These are phyloP conservation scores for Digitonthophagus gazella DNA, from an alignment of 2,888 invertebrate genomes.

Conservation along the genomic window DNA sequence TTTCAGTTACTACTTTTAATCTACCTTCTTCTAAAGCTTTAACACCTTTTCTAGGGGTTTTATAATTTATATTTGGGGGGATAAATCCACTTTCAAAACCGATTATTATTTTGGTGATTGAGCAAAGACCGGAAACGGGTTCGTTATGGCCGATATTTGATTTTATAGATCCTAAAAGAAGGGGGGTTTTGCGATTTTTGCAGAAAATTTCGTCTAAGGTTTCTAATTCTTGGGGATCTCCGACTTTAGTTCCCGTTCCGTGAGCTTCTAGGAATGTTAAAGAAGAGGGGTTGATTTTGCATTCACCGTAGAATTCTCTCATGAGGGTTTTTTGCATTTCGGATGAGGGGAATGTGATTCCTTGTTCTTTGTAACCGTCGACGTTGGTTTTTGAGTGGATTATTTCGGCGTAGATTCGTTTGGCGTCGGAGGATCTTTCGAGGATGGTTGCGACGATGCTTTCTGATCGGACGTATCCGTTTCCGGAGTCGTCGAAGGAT, in stretches of 20 bases:
- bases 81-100: slow-evolving; percentile 78
- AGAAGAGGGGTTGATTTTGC: slow-evolving; percentile 65
- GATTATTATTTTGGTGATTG: slow-evolving; percentile 68
- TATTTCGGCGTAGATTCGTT: slow-evolving; percentile 55
- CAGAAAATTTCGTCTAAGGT: slow-evolving; percentile 81
- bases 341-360: slow-evolving; percentile 48
- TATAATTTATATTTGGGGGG: slow-evolving; percentile 83
- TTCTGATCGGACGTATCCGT: slow-evolving; percentile 84
- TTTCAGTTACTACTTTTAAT: slow-evolving; percentile 71
- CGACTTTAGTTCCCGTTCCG: slow-evolving; percentile 61
- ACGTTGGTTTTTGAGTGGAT: slow-evolving; percentile 46
- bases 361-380: slow-evolving; percentile 48
- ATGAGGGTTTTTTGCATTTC: slow-evolving; percentile 62
- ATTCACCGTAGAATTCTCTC: slow-evolving; percentile 65
- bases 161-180: slow-evolving; percentile 87
- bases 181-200: slow-evolving; percentile 68
- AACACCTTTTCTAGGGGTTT: slow-evolving; percentile 52
- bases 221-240: slow-evolving; percentile 89
- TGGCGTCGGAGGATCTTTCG: slow-evolving; percentile 61
- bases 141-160: slow-evolving; percentile 94
- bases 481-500: slow-evolving; percentile 81
- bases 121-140: slow-evolving; percentile 79
- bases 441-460: slow-evolving; percentile 68
- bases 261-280: slow-evolving; percentile 83
- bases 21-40: slow-evolving; percentile 62